Evolutionary conservation across 2,888 invertebrate species (phyloP), one percentile per base, ranked within the genome.

Genomic region (Clivina fossor): DNA sequence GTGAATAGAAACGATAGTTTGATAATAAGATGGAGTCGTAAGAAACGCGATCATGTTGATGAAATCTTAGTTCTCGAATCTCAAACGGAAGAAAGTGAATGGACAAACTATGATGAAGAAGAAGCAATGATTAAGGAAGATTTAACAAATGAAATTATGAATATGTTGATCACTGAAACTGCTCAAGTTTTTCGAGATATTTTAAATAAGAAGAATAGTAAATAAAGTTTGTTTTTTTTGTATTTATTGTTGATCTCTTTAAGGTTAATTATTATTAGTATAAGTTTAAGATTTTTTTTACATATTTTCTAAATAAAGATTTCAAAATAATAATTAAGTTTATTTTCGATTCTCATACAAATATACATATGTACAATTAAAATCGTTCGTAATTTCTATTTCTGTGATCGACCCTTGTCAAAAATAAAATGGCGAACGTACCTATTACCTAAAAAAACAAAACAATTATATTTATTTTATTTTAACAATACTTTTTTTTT

Each of bases 91-190:
- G 88, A 89, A 67, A 75, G 79, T 9, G 80, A 82, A 60, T 90
- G 89, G 88, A 82, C 83, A 1, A 84, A 84, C 67, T 88, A 85
- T 66, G 84, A 86, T 67, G 73, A 79, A 41, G 88, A 88, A 65
- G 88, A 88, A 68, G 73, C 80, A 15, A 78, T 81, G 28, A 83
- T 89, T 16, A 85, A 87, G 65, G 80, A 82, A 63, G 75, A 79
- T 63, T 68, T 80, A 13, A 77, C 84, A 1, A 78, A 80, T 59
- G 77, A 79, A 57, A 76, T 85, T 64, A 73, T 84, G 57, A 74
- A 78, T 59, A 71, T 76, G 60, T 68, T 81, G 50, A 64, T 84
- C 18, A 68, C 69, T 9, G 79, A 82, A 60, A 78, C 81, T 13
- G 65, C 65, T 26, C 61, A 65, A 51, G 65, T 68, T 57, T 65